Base-by-base conservation (phyloP, 53 echinoderm and acorn worm species). In the Luidia sarsii region DNA sequence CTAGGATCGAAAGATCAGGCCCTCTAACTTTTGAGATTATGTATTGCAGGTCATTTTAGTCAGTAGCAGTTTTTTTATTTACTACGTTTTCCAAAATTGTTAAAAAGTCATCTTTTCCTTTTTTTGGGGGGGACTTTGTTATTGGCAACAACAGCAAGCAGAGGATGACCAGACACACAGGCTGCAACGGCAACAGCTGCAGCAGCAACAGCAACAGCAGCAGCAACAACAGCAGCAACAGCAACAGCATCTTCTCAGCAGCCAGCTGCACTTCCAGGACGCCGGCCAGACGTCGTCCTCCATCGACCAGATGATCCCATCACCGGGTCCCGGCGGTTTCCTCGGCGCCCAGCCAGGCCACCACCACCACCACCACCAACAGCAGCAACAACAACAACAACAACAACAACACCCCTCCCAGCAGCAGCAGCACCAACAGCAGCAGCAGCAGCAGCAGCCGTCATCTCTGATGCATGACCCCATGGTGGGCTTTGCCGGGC, bases 221-320 rank as follows among this genome's bases (percentile, higher is more conserved):
- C 48, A n/a, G 23, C 22, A 52, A 23, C 19, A 4, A 16, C 67
- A 80, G 20, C 79, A 61, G 61, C 77, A 57, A 22, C 59, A 56
- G 45, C 80, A 79, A n/a, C 79, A 77, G 55, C 77, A 43, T 4
- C 48, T 29, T 18, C 22, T 66, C 21, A 34, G 13, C 10, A 82
- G 22, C 39, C 75, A 75, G 59, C 41, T 43, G 18, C 3, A 57
- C 7, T 75, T 30, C 45, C 59, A 75, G 6, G 70, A 31, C 23
- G 1, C 57, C 57, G 25, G 57, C 33, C 20, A 28, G 34, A 15
- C 34, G 35, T 37, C 18, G 1, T 65, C 65, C 8, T 35, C 39
- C 3, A 33, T 21, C 4, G 18, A 35, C 21, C 1, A 19, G 28
- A 7, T 16, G 7, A 57, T 57, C 57, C 59, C 75, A 15, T 23